These are phyloP conservation scores for Rhynchomys soricoides DNA, from an alignment of 2,113 vertebrate genomes.

Conservation along the genomic window DNA sequence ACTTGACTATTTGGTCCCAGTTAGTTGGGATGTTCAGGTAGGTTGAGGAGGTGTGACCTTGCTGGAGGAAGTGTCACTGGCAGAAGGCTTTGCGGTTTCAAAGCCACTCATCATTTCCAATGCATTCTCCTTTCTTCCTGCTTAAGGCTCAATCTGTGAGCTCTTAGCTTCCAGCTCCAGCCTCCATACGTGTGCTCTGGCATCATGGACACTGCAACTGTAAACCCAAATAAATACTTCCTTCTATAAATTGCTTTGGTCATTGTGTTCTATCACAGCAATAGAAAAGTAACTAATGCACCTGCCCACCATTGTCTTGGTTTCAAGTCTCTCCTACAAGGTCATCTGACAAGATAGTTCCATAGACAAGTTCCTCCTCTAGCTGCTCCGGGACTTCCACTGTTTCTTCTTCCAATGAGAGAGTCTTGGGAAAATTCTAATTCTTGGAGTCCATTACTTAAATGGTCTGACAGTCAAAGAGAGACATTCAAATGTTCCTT, in stretches of 20 bases:
- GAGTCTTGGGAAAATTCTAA: neutral
- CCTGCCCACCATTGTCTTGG: neutral
- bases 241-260: neutral
- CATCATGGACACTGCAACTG: neutral
- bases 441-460: neutral
- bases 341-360: neutral
- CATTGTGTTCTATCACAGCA: too few species aligned
- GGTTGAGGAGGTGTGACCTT: neutral
- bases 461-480: neutral
- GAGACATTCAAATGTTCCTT: too few species aligned
- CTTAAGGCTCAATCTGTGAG: neutral
- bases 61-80: neutral
- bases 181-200: neutral
- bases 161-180: neutral
- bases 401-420: neutral
- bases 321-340: neutral
- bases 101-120: neutral
- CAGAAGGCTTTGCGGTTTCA: neutral
- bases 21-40: neutral
- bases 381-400: too few species aligned
- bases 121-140: neutral
- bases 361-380: neutral
- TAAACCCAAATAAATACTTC: neutral
- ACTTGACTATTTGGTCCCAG: neutral
- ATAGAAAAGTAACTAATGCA: neutral